phyloP scores from a whole-genome alignment of 37 sponge, comb jelly and placozoan species.

The Geodia barretti region DNA sequence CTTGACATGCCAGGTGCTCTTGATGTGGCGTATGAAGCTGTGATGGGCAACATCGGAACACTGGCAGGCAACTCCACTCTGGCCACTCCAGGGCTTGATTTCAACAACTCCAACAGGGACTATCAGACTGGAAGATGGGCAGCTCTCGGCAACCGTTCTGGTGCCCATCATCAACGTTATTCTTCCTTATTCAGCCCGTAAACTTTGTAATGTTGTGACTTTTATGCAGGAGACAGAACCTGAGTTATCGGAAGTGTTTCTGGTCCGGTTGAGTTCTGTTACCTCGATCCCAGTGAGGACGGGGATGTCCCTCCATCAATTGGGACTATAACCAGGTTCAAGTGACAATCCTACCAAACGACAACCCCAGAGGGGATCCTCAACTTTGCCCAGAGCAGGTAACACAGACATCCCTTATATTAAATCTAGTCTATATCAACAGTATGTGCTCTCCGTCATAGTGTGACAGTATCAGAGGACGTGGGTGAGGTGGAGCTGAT shows the following conservation, averaged over 20 bases:
- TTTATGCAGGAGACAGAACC: conserved; percentile 68
- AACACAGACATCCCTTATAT: too few relatives aligned
- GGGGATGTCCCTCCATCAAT: conserved; percentile 33
- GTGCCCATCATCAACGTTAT: conserved; percentile 68
- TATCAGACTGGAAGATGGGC: conserved; percentile 57
- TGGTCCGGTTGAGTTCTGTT: conserved; percentile 55
- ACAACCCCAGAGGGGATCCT: conserved; percentile 75
- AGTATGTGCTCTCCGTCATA: neutral
- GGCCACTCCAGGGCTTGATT: conserved; percentile 54
- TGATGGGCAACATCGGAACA: conserved; percentile 12
- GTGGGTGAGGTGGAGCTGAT: conserved; percentile 20
- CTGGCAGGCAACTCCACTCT: conserved; percentile 5
- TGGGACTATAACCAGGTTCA: conserved; percentile 12
- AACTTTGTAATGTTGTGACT: conserved; percentile 35
- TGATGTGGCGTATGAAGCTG: conserved; percentile 64
- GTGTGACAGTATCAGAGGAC: conserved; percentile 34
- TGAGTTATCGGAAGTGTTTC: conserved; percentile 65
- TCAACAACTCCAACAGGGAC: conserved; percentile 6
- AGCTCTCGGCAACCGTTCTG: conserved; percentile 58
- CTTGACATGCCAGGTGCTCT: too few relatives aligned
- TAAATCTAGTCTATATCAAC: neutral
- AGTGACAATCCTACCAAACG: conserved; percentile 65
- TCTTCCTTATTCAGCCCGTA: neutral
- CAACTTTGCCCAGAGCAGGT: conserved; percentile 43
- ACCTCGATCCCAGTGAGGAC: conserved; percentile 21